phyloP scores from a whole-genome alignment of 2,888 invertebrate genomes.

The Penaeus monodon region DNA sequence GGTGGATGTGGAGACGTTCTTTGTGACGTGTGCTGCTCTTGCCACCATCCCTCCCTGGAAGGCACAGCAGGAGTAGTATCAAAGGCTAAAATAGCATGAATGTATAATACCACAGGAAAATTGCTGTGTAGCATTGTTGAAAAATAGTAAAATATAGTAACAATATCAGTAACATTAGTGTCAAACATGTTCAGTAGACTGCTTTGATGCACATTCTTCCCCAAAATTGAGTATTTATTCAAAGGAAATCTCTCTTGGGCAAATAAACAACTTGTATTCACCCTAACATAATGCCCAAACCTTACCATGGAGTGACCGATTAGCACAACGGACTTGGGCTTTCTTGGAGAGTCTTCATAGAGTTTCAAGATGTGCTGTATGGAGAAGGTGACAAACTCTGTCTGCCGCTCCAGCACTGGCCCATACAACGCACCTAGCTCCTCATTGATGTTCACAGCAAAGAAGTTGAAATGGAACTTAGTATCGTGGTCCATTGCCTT shows the following conservation, averaged over 20 bases:
- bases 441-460: conserved; percentile 89
- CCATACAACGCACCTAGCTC: conserved; percentile 91
- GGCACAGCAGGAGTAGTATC: conserved; percentile 72
- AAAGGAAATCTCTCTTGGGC: no score
- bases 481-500: conserved; percentile 79
- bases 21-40: conserved; percentile 78
- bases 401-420: conserved; percentile 76
- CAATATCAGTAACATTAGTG: no score
- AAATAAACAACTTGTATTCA: no score
- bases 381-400: conserved; percentile 69
- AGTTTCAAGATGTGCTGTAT: conserved; percentile 75
- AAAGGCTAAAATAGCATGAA: neutral
- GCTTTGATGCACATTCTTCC: no score
- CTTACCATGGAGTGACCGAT: conserved; percentile 96
- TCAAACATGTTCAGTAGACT: no score
- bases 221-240: no score
- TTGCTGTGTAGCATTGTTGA: no score
- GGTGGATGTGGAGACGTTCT: conserved; percentile 73
- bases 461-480: conserved; percentile 90
- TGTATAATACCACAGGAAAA: no score
- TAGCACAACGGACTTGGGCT: conserved; percentile 79
- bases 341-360: conserved; percentile 74
- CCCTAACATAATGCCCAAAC: conserved; percentile 27
- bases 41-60: conserved; percentile 82
- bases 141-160: no score